These are phyloP conservation scores for Lumbricus terrestris DNA, from an alignment of 2,888 invertebrate genomes.

Conservation along the genomic window DNA sequence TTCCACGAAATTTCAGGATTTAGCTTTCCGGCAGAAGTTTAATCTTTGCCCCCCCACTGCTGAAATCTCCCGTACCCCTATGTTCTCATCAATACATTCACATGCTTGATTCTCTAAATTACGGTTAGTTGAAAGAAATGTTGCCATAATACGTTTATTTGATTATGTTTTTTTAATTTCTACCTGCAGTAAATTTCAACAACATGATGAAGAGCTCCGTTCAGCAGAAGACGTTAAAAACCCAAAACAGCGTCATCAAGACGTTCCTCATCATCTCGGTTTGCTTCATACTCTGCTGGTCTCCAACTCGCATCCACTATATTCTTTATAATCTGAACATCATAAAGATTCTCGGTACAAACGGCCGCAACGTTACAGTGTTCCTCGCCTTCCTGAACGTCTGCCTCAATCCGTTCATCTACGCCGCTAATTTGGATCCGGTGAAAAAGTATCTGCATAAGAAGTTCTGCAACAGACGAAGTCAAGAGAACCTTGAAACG, in stretches of 20 bases:
- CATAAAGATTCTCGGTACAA: background rate
- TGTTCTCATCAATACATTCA: no score
- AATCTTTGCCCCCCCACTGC: no score
- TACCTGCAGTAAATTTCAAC: background rate
- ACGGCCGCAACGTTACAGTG: background rate
- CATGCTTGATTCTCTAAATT: no score
- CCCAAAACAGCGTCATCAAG: background rate
- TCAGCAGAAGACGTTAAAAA: background rate
- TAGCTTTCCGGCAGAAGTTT: no score
- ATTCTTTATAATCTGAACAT: background rate
- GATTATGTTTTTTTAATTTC: no score
- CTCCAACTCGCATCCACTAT: background rate
- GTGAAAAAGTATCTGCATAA: background rate
- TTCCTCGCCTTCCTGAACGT: background rate
- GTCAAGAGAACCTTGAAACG: no score
- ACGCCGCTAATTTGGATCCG: background rate
- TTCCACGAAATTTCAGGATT: no score
- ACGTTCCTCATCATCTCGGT: background rate
- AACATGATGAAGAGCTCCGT: background rate
- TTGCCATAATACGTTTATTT: no score
- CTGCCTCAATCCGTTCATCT: constrained; percentile 6
- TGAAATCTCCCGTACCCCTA: no score
- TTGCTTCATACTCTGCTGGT: background rate
- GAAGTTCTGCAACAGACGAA: background rate
- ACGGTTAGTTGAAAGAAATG: no score